Conservation (phyloP, 2,797 vertebrate species). For the Petrocephalus schoutedeni region DNA sequence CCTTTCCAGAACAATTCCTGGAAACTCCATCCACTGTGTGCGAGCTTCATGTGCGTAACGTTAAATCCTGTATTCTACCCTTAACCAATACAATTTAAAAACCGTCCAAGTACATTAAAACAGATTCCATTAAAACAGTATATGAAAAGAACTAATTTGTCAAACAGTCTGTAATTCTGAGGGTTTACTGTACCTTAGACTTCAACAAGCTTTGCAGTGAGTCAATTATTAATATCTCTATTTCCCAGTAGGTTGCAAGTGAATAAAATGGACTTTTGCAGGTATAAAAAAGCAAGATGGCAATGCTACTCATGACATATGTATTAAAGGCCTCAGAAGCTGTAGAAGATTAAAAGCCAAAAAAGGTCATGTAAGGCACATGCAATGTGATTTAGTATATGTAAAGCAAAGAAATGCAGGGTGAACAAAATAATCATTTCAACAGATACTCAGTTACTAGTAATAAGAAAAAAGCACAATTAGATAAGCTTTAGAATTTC, state of each 20-base stretch:
- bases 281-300: neutral
- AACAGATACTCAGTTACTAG: neutral
- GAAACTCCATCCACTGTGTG: neutral
- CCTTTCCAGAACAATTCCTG: neutral
- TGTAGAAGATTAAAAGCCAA: neutral
- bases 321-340: neutral
- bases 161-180: neutral
- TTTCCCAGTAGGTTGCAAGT: neutral
- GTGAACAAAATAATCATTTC: neutral
- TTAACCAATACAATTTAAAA: neutral
- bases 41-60: neutral
- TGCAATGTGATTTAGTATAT: neutral
- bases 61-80: neutral
- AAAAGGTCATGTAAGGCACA: neutral
- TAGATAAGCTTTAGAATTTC: neutral
- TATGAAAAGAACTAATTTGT: neutral
- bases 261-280: constrained; percentile 7
- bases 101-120: neutral
- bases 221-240: neutral
- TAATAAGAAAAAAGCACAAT: neutral
- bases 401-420: neutral
- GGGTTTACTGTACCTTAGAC: neutral
- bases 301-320: neutral
- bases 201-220: neutral
- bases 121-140: neutral